Evolutionary conservation across 1,140 invertebrate genomes (phyloP), one percentile per base, ranked within the genome.

Genomic region (Hydropsyche tenuis): DNA sequence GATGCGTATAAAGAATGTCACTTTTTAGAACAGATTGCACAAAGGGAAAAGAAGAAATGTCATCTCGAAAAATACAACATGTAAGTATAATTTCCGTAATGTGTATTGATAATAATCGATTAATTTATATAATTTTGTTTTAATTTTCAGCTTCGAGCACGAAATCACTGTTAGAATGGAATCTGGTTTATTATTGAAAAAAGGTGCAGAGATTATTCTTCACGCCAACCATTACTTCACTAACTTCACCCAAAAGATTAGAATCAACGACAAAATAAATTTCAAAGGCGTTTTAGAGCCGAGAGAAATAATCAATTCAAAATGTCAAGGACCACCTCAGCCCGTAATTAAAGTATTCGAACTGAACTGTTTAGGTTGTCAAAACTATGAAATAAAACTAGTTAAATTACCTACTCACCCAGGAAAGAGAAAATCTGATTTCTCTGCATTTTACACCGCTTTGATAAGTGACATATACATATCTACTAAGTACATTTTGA

Each of bases 101-200:
- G 4, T 48, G 4, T 48, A 14, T 48, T n/a, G n/a, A n/a, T n/a
- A n/a, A 48, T 37, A 37, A 4, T 37, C 30, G 9, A 48, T 48
- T n/a, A n/a, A n/a, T 48, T 48, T 48, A 16, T 48, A 48, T 48
- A 48, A n/a, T 48, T 48, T 48, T 74, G 18, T 74, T 37, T 77
- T 69, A 70, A 75, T 23, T 80, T 78, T 62, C 78, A 87, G 84
- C 77, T 91, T 91, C 78, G 89, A 90, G 70, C 91, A 90, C 79
- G 90, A 93, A 81, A 87, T 93, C 5, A 84, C 82, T 43, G 82
- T 93, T 0, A 88, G 88, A 75, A 91, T 93, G 88, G 87, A 89
- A 73, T 88, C 88, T 0, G 89, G 90, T 0, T 86, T 90, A 23
- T 85, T 91, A 78, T 86, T 91, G 2, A 88, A 87, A 25, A 86